A percentile compares a stretch with the other conserved stretches of the same genome.
Conservation (phyloP, 2,113 vertebrate species). For the Potamarius usumacintae region DNA sequence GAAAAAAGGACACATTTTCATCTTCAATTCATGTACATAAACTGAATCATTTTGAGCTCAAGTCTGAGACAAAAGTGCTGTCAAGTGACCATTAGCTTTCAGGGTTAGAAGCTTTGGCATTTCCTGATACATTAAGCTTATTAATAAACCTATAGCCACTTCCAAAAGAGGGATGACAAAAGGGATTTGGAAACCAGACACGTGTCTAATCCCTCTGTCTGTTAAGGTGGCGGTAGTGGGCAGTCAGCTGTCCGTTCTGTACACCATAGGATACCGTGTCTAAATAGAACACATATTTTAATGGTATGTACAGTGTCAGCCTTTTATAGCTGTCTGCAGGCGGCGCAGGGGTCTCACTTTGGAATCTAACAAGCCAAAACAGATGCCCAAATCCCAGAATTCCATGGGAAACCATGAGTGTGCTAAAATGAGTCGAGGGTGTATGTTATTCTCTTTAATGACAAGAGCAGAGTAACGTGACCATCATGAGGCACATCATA, state of each 20-base stretch:
- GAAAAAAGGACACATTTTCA: slow-evolving; percentile 5
- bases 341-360: slow-evolving; percentile 49
- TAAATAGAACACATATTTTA: slow-evolving; percentile 75
- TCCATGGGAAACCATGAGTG: slow-evolving; percentile 26
- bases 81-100: slow-evolving; percentile 48
- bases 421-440: slow-evolving; percentile 4
- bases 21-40: background rate
- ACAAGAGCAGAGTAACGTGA: background rate
- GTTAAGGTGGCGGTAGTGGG: slow-evolving; percentile 49
- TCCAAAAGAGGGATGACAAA: slow-evolving; percentile 58
- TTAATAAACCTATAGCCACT: slow-evolving; percentile 58
- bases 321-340: slow-evolving; percentile 57
- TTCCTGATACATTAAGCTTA: slow-evolving; percentile 55
- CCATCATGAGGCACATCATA: too few species aligned
- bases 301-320: slow-evolving; percentile 64
- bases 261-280: slow-evolving; percentile 56
- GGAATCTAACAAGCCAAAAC: slow-evolving; percentile 44
- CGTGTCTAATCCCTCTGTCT: slow-evolving; percentile 60
- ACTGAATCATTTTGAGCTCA: background rate
- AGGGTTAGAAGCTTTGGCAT: slow-evolving; percentile 38
- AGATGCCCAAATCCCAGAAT: slow-evolving; percentile 52
- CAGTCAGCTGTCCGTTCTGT: slow-evolving; percentile 66
- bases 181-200: slow-evolving; percentile 56
- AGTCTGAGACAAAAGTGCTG: slow-evolving; percentile 37
- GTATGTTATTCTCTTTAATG: background rate